Evolutionary conservation across 2,797 vertebrate genomes (phyloP), one percentile per base, ranked within the genome.

Genomic region (Phoeniculus purpureus): DNA sequence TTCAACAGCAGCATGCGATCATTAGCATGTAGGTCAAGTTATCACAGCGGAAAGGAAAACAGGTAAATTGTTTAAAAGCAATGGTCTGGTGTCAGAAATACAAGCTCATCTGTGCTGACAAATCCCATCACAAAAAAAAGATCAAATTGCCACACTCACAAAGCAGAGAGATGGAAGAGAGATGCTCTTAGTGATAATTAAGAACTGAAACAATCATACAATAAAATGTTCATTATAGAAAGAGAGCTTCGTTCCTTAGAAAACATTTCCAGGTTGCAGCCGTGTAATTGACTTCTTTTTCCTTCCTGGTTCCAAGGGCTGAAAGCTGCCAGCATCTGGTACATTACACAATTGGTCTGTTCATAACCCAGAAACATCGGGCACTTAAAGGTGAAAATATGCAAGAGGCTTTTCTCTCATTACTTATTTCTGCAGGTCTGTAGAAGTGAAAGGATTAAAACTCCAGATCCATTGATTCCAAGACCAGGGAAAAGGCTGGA

Each of bases 361-460:
- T 95, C 93, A 86, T 62, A 62, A 59, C 72, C 25, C 62, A 82
- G 81, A 89, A 58, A 87, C 58, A 59, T 73, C 94, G 87, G 84
- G 77, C 70, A 51, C 86, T 95, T 88, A 64, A 81, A 91, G 81
- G 91, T 91, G 82, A 93, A 95, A 92, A 85, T 79, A 96, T 58
- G 48, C 80, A 87, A 96, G 91, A 92, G 75, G 80, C 54, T 94
- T 96, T 96, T 95, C 87, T 94, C 81, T 96, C 84, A 73, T 92
- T 94, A 68, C 52, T 93, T 29, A 59, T 61, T 94, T 92, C 81
- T 79, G 37, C 79, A 75, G 59, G 64, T 91, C 90, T 92, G 73
- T 91, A 95, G 96, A 96, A 96, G 84, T 62, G 55, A 86, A 85
- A 80, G 96, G 96, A 98, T 97, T 97, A 97, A 92, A 93, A 75